Evolutionary conservation across 2,888 invertebrate species (phyloP), one percentile per base, ranked within the genome.

Genomic region (Stenoptilia bipunctidactyla): DNA sequence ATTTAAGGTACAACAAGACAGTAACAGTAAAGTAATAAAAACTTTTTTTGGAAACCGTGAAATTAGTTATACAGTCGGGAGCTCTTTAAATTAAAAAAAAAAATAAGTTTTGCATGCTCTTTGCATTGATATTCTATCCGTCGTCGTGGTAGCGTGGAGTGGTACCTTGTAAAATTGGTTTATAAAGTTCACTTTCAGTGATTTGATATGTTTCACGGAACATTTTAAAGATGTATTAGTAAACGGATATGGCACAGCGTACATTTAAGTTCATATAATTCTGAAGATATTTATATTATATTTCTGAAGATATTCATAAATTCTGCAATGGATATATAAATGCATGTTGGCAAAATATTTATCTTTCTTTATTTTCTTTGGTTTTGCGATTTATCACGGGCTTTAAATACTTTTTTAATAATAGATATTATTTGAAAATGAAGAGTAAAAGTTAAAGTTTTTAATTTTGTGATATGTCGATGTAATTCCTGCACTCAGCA

Each of bases 331-430:
- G 37, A 35, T 42, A 37, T 36, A 15, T 38, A 38, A 30, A 34
- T 34, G 34, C 44, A 42, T 40, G 41, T 40, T 44, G 38, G 30
- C 30, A 30, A 30, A 30, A 43, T 40, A 36, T 43, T 42, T 35
- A 10, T 61, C 56, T 63, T 68, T 60, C 65, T 60, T 64, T 64
- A 61, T 64, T 69, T 63, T 83, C 80, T 82, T 83, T 83, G 83
- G 83, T 64, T 77, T 76, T 77, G 73, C 73, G 79, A 75, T 66
- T 68, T 82, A 82, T 83, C 82, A 83, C 82, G 68, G 70, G 61
- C 66, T 76, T 65, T 65, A 41, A 72, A 69, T 75, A 72, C 67
- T 70, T 74, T 35, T 30, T 42, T 13, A 5, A 34, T 10, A 14
- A 37, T 69, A 46, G n/a, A 60, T 58, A 56, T 20, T 49, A 50